A percentile compares a stretch with the other conserved stretches of the same genome.
Conservation (phyloP, 1,140 invertebrate species). For the Lepeophtheirus salmonis region DNA sequence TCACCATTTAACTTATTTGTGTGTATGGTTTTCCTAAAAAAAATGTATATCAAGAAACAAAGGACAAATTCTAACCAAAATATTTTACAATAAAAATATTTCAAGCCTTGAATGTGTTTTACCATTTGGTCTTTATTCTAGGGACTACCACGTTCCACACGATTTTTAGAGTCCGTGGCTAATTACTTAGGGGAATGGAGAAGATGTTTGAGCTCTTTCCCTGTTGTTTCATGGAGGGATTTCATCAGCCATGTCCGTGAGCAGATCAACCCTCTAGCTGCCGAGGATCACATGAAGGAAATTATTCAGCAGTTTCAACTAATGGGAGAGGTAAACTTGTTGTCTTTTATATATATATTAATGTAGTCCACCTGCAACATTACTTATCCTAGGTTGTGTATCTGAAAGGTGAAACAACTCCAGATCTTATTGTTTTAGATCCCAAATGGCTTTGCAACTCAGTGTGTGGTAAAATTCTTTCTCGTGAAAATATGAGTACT, state of each 20-base stretch:
- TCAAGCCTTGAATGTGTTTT: too few relatives aligned
- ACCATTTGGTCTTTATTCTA: too few relatives aligned
- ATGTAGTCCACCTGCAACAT: not conserved
- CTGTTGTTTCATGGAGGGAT: slow-evolving; percentile 43
- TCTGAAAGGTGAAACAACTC: slow-evolving; percentile 26
- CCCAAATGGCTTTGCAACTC: slow-evolving; percentile 52
- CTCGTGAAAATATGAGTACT: slow-evolving; percentile 40
- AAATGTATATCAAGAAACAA: too few relatives aligned
- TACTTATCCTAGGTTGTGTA: slow-evolving; percentile 30
- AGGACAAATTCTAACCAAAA: too few relatives aligned
- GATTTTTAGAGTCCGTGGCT: slow-evolving; percentile 41
- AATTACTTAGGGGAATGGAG: slow-evolving; percentile 35
- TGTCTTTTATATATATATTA: slow-evolving; percentile 19
- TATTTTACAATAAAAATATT: too few relatives aligned
- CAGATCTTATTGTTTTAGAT: slow-evolving; percentile 48
- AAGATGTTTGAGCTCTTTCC: slow-evolving; percentile 36
- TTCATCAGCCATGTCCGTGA: slow-evolving; percentile 40
- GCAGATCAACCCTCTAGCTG: slow-evolving; percentile 46
- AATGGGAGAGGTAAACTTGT: slow-evolving; percentile 41
- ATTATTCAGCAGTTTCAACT: slow-evolving; percentile 45
- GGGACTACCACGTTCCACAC: slow-evolving; percentile 38
- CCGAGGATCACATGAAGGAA: slow-evolving; percentile 43
- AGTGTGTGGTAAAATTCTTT: slow-evolving; percentile 49
- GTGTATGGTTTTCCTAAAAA: too few relatives aligned
- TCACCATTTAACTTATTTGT: too few relatives aligned